Percentiles rank a stretch among this genome's conserved stretches.
Conservation (phyloP, 2,888 invertebrate genomes). For the Himalopsyche japonica region DNA sequence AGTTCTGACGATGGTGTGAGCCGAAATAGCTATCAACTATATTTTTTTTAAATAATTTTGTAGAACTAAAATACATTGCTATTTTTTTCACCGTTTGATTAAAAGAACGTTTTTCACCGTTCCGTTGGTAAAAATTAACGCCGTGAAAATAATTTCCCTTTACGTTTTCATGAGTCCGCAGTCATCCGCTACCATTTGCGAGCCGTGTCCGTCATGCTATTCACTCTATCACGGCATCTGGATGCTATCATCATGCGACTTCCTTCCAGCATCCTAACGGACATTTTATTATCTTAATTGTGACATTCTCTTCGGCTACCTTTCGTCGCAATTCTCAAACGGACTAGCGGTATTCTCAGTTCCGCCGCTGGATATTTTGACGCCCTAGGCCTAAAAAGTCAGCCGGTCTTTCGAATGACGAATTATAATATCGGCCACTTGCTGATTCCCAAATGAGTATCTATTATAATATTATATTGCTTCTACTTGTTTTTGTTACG, state of each 20-base stretch:
- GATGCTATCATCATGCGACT: conserved; percentile 12
- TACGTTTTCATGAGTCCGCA: background rate
- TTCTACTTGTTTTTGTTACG: too few relatives aligned
- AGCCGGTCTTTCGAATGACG: background rate
- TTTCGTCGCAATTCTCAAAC: background rate
- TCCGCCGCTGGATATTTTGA: background rate
- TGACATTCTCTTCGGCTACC: conserved; percentile 27
- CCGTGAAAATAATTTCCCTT: background rate
- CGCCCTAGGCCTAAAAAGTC: background rate
- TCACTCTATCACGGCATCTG: background rate
- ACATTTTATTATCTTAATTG: conserved; percentile 33
- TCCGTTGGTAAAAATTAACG: background rate
- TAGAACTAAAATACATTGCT: too few relatives aligned
- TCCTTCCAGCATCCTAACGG: conserved; percentile 1
- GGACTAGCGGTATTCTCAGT: background rate
- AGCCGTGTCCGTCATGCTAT: background rate
- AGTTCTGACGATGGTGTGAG: too few relatives aligned
- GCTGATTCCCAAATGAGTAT: too few relatives aligned
- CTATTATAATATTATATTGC: too few relatives aligned
- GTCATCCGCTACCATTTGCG: background rate
- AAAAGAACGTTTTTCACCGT: too few relatives aligned
- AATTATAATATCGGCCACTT: too few relatives aligned
- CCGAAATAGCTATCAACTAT: too few relatives aligned
- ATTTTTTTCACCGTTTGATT: too few relatives aligned
- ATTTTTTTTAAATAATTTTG: too few relatives aligned